Evolutionary conservation across 2,797 vertebrate species (phyloP).

Genomic region (Mormyrus hasselquistii): DNA sequence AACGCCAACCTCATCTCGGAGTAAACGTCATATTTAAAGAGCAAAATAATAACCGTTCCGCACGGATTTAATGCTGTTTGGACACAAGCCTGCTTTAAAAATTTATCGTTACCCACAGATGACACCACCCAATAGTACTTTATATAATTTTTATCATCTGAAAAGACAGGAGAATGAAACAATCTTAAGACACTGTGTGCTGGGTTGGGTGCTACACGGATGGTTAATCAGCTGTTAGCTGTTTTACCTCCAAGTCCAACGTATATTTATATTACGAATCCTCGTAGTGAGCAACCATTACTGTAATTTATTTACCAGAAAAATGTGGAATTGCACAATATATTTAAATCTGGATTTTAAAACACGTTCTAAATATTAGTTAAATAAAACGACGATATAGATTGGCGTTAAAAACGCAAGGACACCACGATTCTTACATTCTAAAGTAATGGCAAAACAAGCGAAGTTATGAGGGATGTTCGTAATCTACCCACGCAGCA

Average conservation of each 20-base stretch:
- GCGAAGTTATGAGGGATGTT: neutral
- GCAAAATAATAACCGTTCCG: neutral
- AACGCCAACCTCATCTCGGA: neutral
- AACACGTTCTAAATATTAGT: neutral
- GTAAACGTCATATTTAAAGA: neutral
- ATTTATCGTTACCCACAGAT: neutral
- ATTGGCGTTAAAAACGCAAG: neutral
- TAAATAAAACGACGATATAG: neutral
- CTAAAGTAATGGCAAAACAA: neutral
- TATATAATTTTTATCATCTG: neutral
- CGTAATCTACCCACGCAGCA: neutral
- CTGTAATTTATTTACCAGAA: neutral
- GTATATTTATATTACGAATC: neutral
- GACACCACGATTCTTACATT: neutral
- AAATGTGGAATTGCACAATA: neutral
- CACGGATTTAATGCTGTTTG: neutral
- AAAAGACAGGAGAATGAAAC: neutral
- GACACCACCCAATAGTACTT: neutral
- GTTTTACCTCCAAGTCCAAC: neutral
- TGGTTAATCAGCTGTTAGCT: neutral
- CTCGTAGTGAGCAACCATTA: neutral
- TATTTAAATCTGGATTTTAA: neutral
- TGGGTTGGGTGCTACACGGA: neutral
- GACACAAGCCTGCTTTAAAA: neutral
- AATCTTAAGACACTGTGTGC: neutral